Evolutionary conservation across 2,113 vertebrate species (phyloP), one percentile per base, ranked within the genome.

Genomic region (Leptocoma aspasia): DNA sequence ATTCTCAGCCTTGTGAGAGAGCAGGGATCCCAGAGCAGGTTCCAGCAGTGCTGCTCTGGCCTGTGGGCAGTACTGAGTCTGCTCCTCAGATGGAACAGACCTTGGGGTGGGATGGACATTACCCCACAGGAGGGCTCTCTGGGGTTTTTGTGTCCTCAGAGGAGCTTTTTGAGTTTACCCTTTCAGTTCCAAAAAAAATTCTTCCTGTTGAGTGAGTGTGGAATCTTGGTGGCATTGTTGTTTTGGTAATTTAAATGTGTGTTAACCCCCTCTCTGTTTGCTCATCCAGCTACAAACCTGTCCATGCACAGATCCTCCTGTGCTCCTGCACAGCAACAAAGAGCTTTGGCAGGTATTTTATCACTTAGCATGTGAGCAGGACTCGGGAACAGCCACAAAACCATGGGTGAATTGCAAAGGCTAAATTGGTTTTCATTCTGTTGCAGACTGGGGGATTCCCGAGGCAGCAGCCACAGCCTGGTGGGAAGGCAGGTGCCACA

Each of bases 391-490:
- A 81, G 30, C 44, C 69, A 15, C n/a, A 13, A 15, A 33, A 31
- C 30, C 11, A 4, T 0, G 2, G 26, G 10, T 15, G 39, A 28
- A 30, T 13, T 35, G 13, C 35, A 39, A 7, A n/a, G 20, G 24
- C 1, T n/a, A 1, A 49, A 23, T 71, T 41, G n/a, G 7, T 63
- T 69, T 19, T 30, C 7, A 0, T 28, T 47, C 33, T 21, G 1
- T 18, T 13, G 6, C 9, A 15, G 50, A 2, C 13, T 18, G 11
- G 21, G 49, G 31, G 11, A 9, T 35, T n/a, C 22, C 73, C 12
- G 5, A 19, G 53, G 63, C 53, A 60, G 33, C 28, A 41, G 27
- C 10, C 27, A 39, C 11, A 15, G 11, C 9, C 13, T 10, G 26
- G 17, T 15, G n/a, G 54, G 44, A 18, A 31, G 31, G 16, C 41